A percentile compares a stretch with the other conserved stretches of the same genome.
phyloP scores from a whole-genome alignment of 2,113 vertebrate species.

The Nerophis lumbriciformis region DNA sequence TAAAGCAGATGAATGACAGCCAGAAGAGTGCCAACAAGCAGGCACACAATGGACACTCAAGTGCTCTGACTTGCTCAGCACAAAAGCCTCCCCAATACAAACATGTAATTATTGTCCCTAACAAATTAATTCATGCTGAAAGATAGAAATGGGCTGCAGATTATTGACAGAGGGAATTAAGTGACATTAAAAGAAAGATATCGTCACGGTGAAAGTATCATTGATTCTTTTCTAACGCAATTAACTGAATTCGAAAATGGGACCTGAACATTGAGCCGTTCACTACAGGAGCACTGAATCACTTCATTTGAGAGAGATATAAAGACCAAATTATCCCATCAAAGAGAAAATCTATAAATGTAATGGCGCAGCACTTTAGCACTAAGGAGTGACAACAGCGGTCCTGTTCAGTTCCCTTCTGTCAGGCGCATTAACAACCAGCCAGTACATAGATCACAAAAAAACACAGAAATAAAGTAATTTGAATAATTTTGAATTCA shows the following conservation, averaged over 20 bases:
- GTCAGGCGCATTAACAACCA: constrained; percentile 35
- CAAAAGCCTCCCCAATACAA: constrained; percentile 59
- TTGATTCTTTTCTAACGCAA: constrained; percentile 69
- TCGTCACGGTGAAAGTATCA: constrained; percentile 64
- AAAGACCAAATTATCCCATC: constrained; percentile 73
- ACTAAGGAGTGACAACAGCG: constrained; percentile 57
- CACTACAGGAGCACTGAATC: constrained; percentile 53
- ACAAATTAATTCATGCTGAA: constrained; percentile 68
- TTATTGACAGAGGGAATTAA: constrained; percentile 68
- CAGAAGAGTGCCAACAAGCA: constrained; percentile 48
- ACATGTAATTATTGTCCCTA: constrained; percentile 62
- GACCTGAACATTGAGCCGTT: constrained; percentile 48
- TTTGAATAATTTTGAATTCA: not conserved
- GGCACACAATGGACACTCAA: constrained; percentile 40
- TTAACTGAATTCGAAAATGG: constrained; percentile 68
- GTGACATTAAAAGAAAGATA: constrained; percentile 69
- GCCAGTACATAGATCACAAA: constrained; percentile 23
- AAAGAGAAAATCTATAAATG: constrained; percentile 74
- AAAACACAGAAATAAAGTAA: constrained; percentile 8
- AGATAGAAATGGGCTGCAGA: constrained; percentile 63
- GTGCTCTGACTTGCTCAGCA: constrained; percentile 39
- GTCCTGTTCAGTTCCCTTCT: constrained; percentile 50
- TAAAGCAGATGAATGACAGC: constrained; percentile 60
- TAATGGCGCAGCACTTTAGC: constrained; percentile 58
- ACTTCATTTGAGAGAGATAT: constrained; percentile 69